Base-by-base conservation (phyloP, 2,888 invertebrate genomes). In the Thelaira solivaga region DNA sequence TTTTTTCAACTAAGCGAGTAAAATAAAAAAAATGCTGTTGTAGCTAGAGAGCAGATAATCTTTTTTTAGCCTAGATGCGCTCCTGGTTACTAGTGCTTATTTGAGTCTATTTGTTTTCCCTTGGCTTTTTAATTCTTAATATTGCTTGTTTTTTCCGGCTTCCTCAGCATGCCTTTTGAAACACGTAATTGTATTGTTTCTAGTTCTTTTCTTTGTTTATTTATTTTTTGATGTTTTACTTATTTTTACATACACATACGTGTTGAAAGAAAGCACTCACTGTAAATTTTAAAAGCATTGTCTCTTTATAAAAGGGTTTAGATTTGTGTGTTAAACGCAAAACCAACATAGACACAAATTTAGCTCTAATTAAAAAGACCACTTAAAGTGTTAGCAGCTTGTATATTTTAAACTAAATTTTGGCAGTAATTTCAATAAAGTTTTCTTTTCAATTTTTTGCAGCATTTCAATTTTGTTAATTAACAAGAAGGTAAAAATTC, bases 111-210 rank as follows among this genome's bases (percentile, higher is more conserved):
- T 71, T 62, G 16, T 45, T 45, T 51, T 39, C 20, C 18, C 20
- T 16, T 53, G 36, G 16, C 65, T 24, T 41, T n/a, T 62, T 71
- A n/a, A 29, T 59, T 51, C 20, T 59, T 65, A 65, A 29, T 34
- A 26, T 51, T 29, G 45, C 39, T 49, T 57, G 29, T 51, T 59
- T 45, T 45, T 59, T 72, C 71, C 61, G 65, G 59, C 45, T 65
- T 59, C 24, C 45, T 62, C 57, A 41, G 49, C 22, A 45, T 22
- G 51, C 24, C 45, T 59, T 59, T 45, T 20, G n/a, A 72, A 36
- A 47, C 72, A 59, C 53, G 71, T 53, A 53, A 62, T 26, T 45
- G 7, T n/a, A 41, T 51, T 64, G 39, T 57, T 43, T 36, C 20
- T 7, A 4, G 47, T 41, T 45, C 20, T 49, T 45, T 55, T 3